Percentiles rank a stretch among this genome's conserved stretches.
These are phyloP conservation scores for Ammodramus savannarum DNA, from an alignment of 2,113 vertebrate genomes.

Conservation along the genomic window DNA sequence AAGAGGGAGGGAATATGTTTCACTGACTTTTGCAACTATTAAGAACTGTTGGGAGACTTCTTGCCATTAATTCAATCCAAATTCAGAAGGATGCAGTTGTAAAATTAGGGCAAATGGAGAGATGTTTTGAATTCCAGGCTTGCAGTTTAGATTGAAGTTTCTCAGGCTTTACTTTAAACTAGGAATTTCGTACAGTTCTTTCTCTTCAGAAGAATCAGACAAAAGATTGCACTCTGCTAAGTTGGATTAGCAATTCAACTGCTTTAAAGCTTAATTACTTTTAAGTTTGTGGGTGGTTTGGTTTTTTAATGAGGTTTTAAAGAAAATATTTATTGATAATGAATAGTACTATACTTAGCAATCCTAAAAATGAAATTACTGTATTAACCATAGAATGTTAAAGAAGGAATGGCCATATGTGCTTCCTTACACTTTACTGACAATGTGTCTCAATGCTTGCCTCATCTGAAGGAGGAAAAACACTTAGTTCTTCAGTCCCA, in stretches of 20 bases:
- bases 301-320: neutral
- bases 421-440: neutral
- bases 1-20: slow-evolving; percentile 7
- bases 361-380: neutral
- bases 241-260: neutral
- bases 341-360: neutral
- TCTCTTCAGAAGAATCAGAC: neutral
- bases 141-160: neutral
- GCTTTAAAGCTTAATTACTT: neutral
- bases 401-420: neutral
- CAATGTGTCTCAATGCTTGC: neutral
- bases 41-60: neutral
- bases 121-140: neutral
- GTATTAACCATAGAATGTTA: neutral
- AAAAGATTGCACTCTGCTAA: neutral
- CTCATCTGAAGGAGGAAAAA: neutral
- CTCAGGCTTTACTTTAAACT: neutral
- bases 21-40: neutral
- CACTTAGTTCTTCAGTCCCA: neutral
- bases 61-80: neutral
- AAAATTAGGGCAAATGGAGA: neutral
- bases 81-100: neutral
- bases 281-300: neutral
- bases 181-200: neutral
- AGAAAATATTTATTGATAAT: neutral